A percentile compares a stretch with the other conserved stretches of the same genome.
Conservation (phyloP, 2,888 invertebrate genomes). For the Zaprionus obscuricornis region DNA sequence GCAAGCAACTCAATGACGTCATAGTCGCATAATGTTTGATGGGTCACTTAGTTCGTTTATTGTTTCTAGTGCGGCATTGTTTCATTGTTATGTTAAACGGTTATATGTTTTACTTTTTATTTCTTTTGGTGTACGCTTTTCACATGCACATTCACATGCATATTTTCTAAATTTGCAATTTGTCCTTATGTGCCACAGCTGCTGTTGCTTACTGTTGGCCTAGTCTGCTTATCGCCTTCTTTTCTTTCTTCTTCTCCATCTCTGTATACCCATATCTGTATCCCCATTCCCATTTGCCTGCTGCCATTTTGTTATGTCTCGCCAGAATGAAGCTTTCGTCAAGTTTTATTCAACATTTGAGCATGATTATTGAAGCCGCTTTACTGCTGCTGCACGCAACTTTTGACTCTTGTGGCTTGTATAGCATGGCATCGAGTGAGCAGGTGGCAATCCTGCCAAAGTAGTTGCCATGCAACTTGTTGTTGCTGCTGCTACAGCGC, state of each 20-base stretch:
- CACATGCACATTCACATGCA: constrained; percentile 57
- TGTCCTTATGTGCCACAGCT: constrained; percentile 71
- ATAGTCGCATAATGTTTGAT: constrained; percentile 58
- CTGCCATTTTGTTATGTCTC: constrained; percentile 5
- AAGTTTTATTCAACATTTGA: constrained; percentile 61
- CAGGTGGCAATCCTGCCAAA: constrained; percentile 40
- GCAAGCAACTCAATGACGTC: constrained; percentile 67
- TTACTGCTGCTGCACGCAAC: constrained; percentile 64
- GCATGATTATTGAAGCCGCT: constrained; percentile 66
- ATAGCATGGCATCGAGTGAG: too few relatives aligned
- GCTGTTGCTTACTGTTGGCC: constrained; percentile 30
- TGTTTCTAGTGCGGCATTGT: constrained; percentile 15
- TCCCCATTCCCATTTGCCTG: not conserved
- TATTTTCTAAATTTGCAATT: constrained; percentile 66
- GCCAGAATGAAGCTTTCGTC: constrained; percentile 44
- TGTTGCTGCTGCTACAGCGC: constrained; percentile 34
- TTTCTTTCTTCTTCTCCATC: not conserved
- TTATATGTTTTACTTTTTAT: constrained; percentile 28
- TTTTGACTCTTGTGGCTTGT: constrained; percentile 35
- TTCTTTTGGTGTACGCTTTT: constrained; percentile 27
- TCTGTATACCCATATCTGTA: not conserved
- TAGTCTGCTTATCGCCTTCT: constrained; percentile 31
- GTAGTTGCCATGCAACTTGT: constrained; percentile 27
- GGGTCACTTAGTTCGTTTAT: constrained; percentile 55
- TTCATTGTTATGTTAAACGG: constrained; percentile 24